Conservation (phyloP, 2,888 invertebrate genomes). For the Carabus problematicus region DNA sequence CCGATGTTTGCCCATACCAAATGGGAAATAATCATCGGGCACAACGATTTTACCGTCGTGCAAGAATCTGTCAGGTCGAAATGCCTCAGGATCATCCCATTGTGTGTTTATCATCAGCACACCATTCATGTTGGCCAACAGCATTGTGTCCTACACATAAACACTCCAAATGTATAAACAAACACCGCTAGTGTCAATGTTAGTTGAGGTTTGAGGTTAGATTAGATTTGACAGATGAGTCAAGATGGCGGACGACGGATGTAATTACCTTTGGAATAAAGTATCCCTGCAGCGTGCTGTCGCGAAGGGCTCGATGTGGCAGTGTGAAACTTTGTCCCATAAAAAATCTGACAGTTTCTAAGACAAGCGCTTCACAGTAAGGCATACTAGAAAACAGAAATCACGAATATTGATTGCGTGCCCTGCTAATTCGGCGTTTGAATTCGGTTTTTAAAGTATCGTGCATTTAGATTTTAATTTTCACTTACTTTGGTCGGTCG, state of each 20-base stretch:
- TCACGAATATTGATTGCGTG: too few species aligned
- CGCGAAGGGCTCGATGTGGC: slow-evolving; percentile 78
- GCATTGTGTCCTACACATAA: slow-evolving; percentile 81
- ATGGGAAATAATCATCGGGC: slow-evolving; percentile 78
- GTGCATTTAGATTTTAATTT: slow-evolving; percentile 10
- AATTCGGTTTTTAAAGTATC: too few species aligned
- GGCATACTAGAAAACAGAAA: slow-evolving; percentile 69
- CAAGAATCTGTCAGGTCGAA: slow-evolving; percentile 79
- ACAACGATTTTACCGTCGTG: slow-evolving; percentile 63
- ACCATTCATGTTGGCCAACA: slow-evolving; percentile 77
- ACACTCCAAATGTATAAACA: too few species aligned
- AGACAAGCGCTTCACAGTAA: slow-evolving; percentile 78
- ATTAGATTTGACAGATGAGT: neutral
- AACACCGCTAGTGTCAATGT: too few species aligned
- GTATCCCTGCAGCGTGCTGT: slow-evolving; percentile 76
- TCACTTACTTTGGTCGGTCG: slow-evolving; percentile 73
- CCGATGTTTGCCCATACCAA: slow-evolving; percentile 79
- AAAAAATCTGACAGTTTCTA: slow-evolving; percentile 81
- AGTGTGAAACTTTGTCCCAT: slow-evolving; percentile 80
- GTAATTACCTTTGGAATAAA: slow-evolving; percentile 74
- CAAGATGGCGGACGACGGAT: slow-evolving; percentile 6
- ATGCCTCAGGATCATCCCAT: slow-evolving; percentile 75
- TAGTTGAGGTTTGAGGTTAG: slow-evolving; percentile 44
- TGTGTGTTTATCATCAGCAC: slow-evolving; percentile 71
- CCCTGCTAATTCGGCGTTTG: too few species aligned